Conservation (phyloP, 2,888 invertebrate species). For the Cantharis rufa region DNA sequence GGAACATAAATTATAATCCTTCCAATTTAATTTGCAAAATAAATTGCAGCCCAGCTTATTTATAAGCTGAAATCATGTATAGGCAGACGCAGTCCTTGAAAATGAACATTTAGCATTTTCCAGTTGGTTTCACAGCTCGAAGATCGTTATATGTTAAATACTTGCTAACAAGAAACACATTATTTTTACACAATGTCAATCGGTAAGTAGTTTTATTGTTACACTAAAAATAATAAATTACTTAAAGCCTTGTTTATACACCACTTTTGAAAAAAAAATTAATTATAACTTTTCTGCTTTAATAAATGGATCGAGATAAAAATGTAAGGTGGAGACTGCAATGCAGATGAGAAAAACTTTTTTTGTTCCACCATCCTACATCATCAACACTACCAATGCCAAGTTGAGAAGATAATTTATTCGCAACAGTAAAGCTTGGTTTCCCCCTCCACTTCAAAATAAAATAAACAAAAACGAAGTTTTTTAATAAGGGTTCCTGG, state of each 20-base stretch:
- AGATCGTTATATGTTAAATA: conserved; percentile 17
- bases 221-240: background rate
- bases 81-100: conserved; percentile 10
- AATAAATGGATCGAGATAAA: background rate
- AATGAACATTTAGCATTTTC: conserved; percentile 15
- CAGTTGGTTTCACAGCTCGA: conserved; percentile 14
- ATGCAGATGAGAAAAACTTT: background rate
- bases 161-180: conserved; percentile 9
- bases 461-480: too few species aligned
- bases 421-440: too few species aligned
- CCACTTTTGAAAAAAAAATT: background rate
- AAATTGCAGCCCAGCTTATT: background rate
- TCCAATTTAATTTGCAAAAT: background rate
- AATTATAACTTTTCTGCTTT: background rate
- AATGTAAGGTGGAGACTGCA: background rate
- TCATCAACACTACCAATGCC: background rate
- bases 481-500: too few species aligned
- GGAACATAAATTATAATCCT: background rate
- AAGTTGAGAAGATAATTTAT: background rate
- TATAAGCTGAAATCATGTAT: background rate
- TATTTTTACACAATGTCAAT: conserved; percentile 7
- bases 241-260: background rate
- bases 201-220: conserved; percentile 5
- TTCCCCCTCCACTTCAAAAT: background rate
- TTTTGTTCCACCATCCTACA: background rate